These are phyloP conservation scores for Mustela nigripes DNA, from an alignment of 2,113 vertebrate genomes.

Conservation along the genomic window DNA sequence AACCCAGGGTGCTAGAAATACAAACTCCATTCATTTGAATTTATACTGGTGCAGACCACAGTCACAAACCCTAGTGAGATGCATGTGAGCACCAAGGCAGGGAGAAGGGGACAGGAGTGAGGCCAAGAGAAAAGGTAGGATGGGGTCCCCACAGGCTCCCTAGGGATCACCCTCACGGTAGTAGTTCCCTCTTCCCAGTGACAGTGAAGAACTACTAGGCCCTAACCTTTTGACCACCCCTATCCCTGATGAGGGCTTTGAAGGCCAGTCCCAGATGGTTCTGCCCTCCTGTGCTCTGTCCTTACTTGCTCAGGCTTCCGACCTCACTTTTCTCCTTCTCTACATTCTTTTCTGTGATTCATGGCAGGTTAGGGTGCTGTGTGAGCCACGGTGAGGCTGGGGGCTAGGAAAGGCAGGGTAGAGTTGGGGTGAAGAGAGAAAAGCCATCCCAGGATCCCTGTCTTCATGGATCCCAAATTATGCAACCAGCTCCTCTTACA, in stretches of 20 bases:
- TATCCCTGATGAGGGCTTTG: conserved; percentile 38
- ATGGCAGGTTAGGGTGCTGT: conserved; percentile 79
- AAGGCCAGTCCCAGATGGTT: conserved; percentile 65
- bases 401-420: conserved; percentile 71
- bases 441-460: conserved; percentile 66
- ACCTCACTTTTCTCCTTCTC: conserved; percentile 52
- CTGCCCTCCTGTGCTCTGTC: conserved; percentile 69
- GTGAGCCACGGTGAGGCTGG: conserved; percentile 73
- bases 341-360: conserved; percentile 69
- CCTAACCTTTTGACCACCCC: conserved; percentile 48
- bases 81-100: conserved; percentile 72
- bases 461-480: conserved; percentile 96
- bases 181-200: conserved; percentile 58
- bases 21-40: conserved; percentile 78
- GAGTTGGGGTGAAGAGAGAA: conserved; percentile 65
- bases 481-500: conserved; percentile 95
- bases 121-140: conserved; percentile 63
- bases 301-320: conserved; percentile 68
- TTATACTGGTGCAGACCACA: conserved; percentile 73
- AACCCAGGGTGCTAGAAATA: conserved; percentile 76
- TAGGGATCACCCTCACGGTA: conserved; percentile 57
- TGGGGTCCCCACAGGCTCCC: neutral
- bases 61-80: conserved; percentile 71
- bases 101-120: conserved; percentile 56
- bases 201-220: conserved; percentile 40